These are phyloP conservation scores for Bolinopsis microptera DNA, from an alignment of 37 sponge, comb jelly and placozoan genomes.

Conservation along the genomic window DNA sequence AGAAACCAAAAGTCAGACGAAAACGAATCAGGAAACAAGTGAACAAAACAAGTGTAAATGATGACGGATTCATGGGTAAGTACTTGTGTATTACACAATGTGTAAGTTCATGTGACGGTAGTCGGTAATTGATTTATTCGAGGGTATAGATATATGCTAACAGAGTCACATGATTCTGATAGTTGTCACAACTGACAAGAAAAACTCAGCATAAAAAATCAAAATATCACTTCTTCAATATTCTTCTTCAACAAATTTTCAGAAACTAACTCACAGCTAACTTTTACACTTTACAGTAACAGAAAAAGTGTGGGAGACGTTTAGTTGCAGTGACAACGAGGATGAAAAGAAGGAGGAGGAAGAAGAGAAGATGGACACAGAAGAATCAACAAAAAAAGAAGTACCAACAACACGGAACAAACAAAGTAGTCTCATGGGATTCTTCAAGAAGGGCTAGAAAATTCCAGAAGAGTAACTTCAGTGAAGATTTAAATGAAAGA, in stretches of 20 bases:
- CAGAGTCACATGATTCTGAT: too few relatives aligned
- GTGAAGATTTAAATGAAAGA: too few relatives aligned
- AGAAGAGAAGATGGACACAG: background rate
- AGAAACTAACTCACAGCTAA: too few relatives aligned
- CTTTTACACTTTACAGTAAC: too few relatives aligned
- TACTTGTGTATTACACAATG: background rate
- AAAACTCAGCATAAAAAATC: too few relatives aligned
- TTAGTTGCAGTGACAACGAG: conserved; percentile 35
- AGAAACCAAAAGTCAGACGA: background rate
- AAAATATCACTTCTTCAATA: too few relatives aligned
- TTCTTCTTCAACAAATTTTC: too few relatives aligned
- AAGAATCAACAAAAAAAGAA: background rate
- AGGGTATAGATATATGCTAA: too few relatives aligned
- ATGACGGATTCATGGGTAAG: conserved; percentile 60
- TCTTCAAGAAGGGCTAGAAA: conserved; percentile 47
- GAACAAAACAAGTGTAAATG: conserved; percentile 14
- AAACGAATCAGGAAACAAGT: conserved; percentile 41
- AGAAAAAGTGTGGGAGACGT: conserved; percentile 25
- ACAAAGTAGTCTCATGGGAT: conserved; percentile 57
- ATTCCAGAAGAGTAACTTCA: too few relatives aligned
- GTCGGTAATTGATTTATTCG: too few relatives aligned
- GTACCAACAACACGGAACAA: background rate
- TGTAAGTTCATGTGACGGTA: too few relatives aligned
- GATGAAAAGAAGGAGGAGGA: background rate
- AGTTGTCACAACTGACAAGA: too few relatives aligned